Base-by-base conservation (phyloP, 2,113 vertebrate species). In the Vanacampus margaritifer region DNA sequence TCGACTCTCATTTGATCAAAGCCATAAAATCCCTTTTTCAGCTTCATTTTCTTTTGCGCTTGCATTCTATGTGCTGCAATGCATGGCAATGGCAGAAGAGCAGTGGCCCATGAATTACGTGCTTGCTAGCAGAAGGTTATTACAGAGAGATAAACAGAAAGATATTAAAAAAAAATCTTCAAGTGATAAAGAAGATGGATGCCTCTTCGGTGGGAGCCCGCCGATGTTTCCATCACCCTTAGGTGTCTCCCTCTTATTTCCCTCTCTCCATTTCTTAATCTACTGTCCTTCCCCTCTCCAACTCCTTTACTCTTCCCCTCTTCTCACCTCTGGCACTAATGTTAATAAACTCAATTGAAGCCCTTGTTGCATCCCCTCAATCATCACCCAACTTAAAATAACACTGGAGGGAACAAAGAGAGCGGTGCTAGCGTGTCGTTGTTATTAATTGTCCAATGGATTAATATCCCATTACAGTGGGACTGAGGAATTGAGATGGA, bases 371-470 rank as follows among this genome's bases (percentile, higher is more conserved):
- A 75, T 90, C 87, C 88, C 81, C 85, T 91, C 89, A 87, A 88
- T 91, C 89, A 90, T 87, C 63, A 59, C 73, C 78, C 73, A 70
- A 73, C 85, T 89, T 92, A 91, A 88, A 91, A 91, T 91, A 91
- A 91, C 91, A 90, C 79, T 72, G 79, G 75, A 75, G 73, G 79
- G 79, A 72, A 73, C 66, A 39, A 74, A 79, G 76, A 83, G 74
- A 79, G 73, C 65, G 48, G 77, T 76, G 72, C 69, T 48, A 48
- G 81, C 48, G 81, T 77, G 82, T 79, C 54, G 72, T 76, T 79
- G 80, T 90, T 91, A 90, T 90, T 92, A 89, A 92, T 92, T 91
- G 89, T 90, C 82, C 78, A 83, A 82, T 82, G 88, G 87, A 91
- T 89, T 88, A 92, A 90, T 89, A 89, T 91, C 88, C 85, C 87